These are phyloP conservation scores for Cisticola juncidis DNA, from an alignment of 2,113 vertebrate species.

Conservation along the genomic window DNA sequence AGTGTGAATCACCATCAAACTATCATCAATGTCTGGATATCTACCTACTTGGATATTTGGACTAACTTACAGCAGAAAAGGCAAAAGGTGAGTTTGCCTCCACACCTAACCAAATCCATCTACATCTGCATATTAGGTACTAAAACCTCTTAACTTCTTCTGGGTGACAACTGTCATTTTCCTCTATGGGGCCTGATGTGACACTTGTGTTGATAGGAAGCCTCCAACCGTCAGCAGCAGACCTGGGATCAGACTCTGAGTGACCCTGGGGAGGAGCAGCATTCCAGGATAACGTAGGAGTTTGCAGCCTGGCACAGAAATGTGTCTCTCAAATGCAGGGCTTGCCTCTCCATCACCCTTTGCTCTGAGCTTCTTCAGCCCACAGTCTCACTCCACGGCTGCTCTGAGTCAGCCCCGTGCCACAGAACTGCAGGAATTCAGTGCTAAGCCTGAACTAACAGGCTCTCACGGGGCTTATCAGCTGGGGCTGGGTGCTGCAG, in stretches of 20 bases:
- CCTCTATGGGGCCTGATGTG: accelerated
- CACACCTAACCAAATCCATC: background rate
- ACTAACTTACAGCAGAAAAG: background rate
- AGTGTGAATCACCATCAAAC: background rate
- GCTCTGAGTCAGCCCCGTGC: background rate
- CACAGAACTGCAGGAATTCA: background rate
- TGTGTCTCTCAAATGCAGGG: accelerated
- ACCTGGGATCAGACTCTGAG: background rate
- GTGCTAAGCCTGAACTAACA: background rate
- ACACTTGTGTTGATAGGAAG: accelerated
- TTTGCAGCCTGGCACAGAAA: background rate
- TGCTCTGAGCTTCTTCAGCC: background rate
- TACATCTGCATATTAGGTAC: background rate
- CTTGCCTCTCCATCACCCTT: background rate
- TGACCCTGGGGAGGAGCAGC: background rate
- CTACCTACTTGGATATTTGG: accelerated
- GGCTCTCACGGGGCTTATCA: background rate
- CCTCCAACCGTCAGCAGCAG: background rate
- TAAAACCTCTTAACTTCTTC: background rate
- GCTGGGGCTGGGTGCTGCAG: background rate
- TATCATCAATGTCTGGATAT: background rate
- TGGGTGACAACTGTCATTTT: background rate
- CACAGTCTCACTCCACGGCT: accelerated
- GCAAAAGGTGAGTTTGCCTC: background rate
- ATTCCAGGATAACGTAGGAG: background rate